A percentile compares a stretch with the other conserved stretches of the same genome.
Conservation (phyloP, 2,113 vertebrate genomes). For the Channa maculata region DNA sequence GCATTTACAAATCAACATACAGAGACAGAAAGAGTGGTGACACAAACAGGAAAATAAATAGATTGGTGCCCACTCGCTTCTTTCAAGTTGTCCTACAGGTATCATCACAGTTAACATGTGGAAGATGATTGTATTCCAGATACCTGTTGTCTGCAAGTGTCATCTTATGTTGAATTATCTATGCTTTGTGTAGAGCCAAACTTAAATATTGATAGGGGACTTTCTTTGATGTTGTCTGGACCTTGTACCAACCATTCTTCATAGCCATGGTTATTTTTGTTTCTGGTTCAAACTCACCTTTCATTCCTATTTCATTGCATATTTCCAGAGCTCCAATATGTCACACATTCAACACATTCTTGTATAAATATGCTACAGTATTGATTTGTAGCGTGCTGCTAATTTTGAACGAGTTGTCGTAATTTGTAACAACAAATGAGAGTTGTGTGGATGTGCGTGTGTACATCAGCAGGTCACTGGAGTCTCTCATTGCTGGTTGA, state of each 20-base stretch:
- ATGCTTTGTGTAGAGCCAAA: too few relatives aligned
- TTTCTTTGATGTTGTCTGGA: too few relatives aligned
- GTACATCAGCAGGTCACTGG: slow-evolving; percentile 39
- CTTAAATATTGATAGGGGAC: too few relatives aligned
- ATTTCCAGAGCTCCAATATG: slow-evolving; percentile 26
- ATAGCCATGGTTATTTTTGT: too few relatives aligned
- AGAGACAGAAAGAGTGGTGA: slow-evolving; percentile 1
- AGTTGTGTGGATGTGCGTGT: slow-evolving; percentile 16
- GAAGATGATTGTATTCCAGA: not conserved
- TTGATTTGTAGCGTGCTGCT: slow-evolving; percentile 37
- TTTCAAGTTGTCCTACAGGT: not conserved
- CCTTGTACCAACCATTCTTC: too few relatives aligned
- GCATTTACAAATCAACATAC: slow-evolving; percentile 1
- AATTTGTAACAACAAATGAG: slow-evolving; percentile 41
- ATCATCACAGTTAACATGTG: slow-evolving; percentile 17
- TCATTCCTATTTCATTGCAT: slow-evolving; percentile 6
- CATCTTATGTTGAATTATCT: not conserved
- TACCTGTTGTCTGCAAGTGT: not conserved
- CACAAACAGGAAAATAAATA: not conserved
- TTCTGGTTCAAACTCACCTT: too few relatives aligned
- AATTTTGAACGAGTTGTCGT: slow-evolving; percentile 22
- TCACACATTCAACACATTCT: slow-evolving; percentile 25
- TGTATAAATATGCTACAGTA: slow-evolving; percentile 2
- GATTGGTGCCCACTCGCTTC: slow-evolving; percentile 4
- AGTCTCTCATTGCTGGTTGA: slow-evolving; percentile 66